Conservation (phyloP, 2,888 invertebrate genomes). For the Polia nebulosa region DNA sequence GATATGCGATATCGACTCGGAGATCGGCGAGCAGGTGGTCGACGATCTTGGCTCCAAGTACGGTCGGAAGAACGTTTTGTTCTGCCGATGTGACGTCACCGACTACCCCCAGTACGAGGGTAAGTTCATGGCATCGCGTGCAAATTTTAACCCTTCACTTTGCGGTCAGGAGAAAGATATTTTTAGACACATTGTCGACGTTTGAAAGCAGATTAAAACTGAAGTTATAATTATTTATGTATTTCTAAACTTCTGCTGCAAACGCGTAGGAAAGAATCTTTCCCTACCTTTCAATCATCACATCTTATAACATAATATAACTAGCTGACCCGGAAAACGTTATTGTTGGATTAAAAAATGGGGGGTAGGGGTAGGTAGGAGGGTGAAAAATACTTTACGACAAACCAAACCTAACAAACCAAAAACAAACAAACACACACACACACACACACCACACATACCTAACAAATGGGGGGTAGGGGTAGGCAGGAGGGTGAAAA, state of each 20-base stretch:
- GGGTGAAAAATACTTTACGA: no score
- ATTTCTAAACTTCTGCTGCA: not conserved
- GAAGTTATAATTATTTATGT: not conserved
- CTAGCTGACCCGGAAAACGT: no score
- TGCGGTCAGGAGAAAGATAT: constrained; percentile 17
- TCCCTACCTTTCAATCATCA: not conserved
- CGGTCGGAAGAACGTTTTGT: constrained; percentile 93
- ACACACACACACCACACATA: no score
- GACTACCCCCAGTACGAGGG: constrained; percentile 95
- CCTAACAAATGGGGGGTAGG: no score
- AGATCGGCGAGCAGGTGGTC: constrained; percentile 93
- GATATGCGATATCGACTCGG: constrained; percentile 94
- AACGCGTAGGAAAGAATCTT: not conserved
- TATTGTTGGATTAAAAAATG: no score
- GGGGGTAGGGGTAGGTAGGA: no score
- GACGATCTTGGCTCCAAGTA: constrained; percentile 92
- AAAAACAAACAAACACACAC: no score
- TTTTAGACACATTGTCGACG: constrained; percentile 21
- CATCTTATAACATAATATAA: no score
- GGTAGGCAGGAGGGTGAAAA: no score
- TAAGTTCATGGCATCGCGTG: constrained; percentile 73
- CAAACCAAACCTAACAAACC: no score
- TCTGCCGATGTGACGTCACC: constrained; percentile 94
- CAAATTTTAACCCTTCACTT: constrained; percentile 37
- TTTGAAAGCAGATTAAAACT: not conserved